Percentiles rank a stretch among this genome's conserved stretches.
Conservation (phyloP, 2,888 invertebrate genomes). For the Athrips mouffetella region DNA sequence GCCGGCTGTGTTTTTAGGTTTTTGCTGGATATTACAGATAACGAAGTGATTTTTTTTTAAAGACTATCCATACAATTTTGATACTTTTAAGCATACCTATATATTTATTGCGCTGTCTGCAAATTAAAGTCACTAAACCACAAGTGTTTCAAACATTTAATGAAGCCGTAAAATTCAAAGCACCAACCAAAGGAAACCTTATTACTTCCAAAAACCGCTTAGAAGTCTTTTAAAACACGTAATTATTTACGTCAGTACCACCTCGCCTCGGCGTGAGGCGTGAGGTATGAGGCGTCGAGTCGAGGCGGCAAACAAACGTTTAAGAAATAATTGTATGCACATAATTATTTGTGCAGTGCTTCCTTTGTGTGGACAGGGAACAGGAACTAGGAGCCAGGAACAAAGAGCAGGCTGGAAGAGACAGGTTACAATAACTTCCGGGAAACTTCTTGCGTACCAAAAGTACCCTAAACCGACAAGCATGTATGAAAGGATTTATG, state of each 20-base stretch:
- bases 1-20: too few species aligned
- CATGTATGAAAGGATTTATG: too few species aligned
- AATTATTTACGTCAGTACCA: conserved; percentile 11
- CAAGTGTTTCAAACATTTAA: not conserved
- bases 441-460: not conserved
- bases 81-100: too few species aligned
- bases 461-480: too few species aligned
- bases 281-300: conserved; percentile 1
- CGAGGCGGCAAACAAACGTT: conserved; percentile 35
- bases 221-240: not conserved
- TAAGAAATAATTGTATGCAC: conserved; percentile 74
- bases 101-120: too few species aligned
- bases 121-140: too few species aligned
- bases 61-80: too few species aligned
- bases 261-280: too few species aligned
- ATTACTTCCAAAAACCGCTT: not conserved
- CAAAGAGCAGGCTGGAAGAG: conserved; percentile 38
- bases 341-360: conserved; percentile 73
- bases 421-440: conserved; percentile 16
- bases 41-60: too few species aligned
- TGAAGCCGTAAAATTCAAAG: not conserved
- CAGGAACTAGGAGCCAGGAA: conserved; percentile 42
- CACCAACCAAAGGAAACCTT: not conserved
- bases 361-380: conserved; percentile 63
- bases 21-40: too few species aligned